phyloP scores from a whole-genome alignment of 2,797 vertebrate species.

The Masticophis lateralis region DNA sequence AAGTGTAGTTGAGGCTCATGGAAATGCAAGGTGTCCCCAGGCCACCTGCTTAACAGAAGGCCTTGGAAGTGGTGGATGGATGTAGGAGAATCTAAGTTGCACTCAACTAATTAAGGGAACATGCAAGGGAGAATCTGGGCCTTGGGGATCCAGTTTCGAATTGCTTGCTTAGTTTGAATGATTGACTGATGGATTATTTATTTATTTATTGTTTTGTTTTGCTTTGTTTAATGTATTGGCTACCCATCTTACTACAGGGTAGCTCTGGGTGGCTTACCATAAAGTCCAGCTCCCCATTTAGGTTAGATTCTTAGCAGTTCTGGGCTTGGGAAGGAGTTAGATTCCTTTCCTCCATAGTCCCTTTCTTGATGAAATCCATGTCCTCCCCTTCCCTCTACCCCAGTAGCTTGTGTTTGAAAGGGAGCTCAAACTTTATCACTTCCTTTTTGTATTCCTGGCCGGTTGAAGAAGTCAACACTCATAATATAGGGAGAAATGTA shows the following conservation, averaged over 20 bases:
- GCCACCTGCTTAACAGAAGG: neutral
- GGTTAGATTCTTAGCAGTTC: neutral
- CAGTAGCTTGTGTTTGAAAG: neutral
- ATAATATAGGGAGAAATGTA: neutral
- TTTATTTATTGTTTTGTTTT: neutral
- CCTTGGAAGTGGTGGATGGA: neutral
- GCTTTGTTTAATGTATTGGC: neutral
- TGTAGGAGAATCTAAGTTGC: neutral
- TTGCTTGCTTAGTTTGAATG: neutral
- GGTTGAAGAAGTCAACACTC: neutral
- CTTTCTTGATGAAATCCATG: neutral
- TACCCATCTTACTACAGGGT: neutral
- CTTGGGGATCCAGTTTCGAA: neutral
- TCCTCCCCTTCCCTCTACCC: neutral
- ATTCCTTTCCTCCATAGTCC: neutral
- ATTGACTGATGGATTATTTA: too few relatives aligned
- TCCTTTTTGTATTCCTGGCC: neutral
- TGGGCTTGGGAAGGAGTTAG: neutral
- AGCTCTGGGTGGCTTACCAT: neutral
- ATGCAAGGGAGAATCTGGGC: neutral
- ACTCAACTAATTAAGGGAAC: neutral
- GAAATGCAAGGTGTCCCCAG: neutral
- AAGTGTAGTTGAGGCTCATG: neutral
- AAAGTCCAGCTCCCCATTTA: neutral
- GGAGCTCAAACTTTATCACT: neutral